Base-by-base conservation (phyloP, 2,888 invertebrate species). In the Luperina testacea region DNA sequence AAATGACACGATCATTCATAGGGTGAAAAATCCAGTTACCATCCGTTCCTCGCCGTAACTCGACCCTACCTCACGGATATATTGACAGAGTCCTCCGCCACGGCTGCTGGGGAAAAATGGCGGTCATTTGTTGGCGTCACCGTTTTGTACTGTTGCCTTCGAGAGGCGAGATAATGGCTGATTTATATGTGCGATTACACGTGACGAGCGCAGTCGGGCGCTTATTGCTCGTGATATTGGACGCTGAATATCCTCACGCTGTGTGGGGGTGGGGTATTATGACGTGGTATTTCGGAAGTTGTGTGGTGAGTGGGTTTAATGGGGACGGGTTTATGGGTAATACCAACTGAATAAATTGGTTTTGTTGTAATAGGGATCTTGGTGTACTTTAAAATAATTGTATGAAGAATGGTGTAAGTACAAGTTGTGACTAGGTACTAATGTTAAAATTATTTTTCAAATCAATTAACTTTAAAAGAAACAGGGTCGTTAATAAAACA, bases 81-180 rank as follows among this genome's bases (percentile, higher is more conserved):
- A 96, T 96, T 96, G 96, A 96, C 96, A 97, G 96, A 96, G 95
- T 96, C 95, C 96, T 96, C 94, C 93, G 94, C 92, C 93, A 94
- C 95, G 95, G 96, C 93, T 95, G 95, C 94, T 91, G 93, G 91
- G 94, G 96, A 97, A 95, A 96, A 96, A 97, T 96, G 94, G 94
- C 94, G 92, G 94, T 95, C 96, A 97, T 97, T 97, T 96, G 96
- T 97, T 94, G 95, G 91, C 93, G 96, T 96, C 96, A 93, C 94
- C 93, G 94, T 95, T 96, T 95, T 95, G 96, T 96, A 95, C 95
- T 95, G 95, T 94, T 95, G 95, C 95, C 93, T 94, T 95, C 94
- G 95, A 96, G 95, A 95, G 95, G 93, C 95, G 94, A 96, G 96
- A 96, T 96, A 96, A 96, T 96, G 93, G 94, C 91, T 96, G 96